phyloP scores from a whole-genome alignment of 1,140 invertebrate genomes.

The Meloidogyne floridensis region DNA sequence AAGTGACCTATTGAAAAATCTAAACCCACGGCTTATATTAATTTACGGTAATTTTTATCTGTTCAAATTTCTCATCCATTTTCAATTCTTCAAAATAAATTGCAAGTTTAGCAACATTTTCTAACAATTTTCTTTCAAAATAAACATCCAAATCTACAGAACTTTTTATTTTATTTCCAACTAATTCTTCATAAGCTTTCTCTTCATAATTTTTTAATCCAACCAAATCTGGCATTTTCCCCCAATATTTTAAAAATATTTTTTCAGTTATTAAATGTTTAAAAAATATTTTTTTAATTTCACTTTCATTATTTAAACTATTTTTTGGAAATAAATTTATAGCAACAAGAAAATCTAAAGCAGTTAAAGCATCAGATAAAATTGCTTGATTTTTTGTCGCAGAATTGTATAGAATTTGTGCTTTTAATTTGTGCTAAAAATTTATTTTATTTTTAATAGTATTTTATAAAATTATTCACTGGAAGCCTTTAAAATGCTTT shows the following conservation, averaged over 20 bases:
- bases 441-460: no score
- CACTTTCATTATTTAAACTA: neutral
- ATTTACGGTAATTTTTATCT: no score
- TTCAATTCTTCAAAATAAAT: neutral
- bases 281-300: neutral
- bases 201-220: neutral
- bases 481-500: no score
- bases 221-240: neutral
- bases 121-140: neutral
- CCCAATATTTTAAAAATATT: neutral
- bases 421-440: neutral
- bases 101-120: neutral
- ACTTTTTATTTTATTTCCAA: neutral
- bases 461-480: no score
- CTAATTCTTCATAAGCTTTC: constrained; percentile 1
- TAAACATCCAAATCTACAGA: neutral
- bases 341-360: neutral
- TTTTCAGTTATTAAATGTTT: neutral
- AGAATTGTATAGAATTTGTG: neutral
- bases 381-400: neutral
- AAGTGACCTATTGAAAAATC: no score
- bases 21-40: no score
- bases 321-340: neutral
- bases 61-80: neutral
- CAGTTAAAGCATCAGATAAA: neutral